Evolutionary conservation across 1,140 invertebrate species (phyloP).

Genomic region (Plectrocnemia conspersa): DNA sequence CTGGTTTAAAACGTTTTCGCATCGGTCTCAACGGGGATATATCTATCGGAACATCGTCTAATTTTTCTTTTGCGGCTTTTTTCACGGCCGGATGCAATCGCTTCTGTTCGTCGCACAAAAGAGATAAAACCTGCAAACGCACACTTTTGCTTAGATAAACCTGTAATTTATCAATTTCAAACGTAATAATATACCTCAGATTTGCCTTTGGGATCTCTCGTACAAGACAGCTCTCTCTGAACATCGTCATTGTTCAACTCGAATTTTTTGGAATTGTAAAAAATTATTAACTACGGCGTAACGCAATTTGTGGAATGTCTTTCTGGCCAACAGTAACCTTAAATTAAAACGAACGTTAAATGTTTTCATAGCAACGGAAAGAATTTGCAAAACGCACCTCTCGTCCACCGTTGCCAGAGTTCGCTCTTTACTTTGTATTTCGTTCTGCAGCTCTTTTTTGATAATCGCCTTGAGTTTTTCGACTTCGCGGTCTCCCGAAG

Average conservation of each 20-base stretch:
- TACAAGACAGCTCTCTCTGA: slow-evolving; percentile 43
- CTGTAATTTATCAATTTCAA: slow-evolving; percentile 31
- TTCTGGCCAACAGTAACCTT: slow-evolving; percentile 56
- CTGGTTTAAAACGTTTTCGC: slow-evolving; percentile 46
- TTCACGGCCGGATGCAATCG: slow-evolving; percentile 70
- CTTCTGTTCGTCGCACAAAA: slow-evolving; percentile 51
- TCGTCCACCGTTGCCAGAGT: slow-evolving; percentile 2
- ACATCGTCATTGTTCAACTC: slow-evolving; percentile 47
- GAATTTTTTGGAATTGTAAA: slow-evolving; percentile 62
- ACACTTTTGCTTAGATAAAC: slow-evolving; percentile 20
- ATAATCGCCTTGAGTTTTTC: slow-evolving; percentile 12
- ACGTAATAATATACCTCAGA: slow-evolving; percentile 38
- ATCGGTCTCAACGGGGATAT: slow-evolving; percentile 43
- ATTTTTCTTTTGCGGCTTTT: slow-evolving; percentile 58
- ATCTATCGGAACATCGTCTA: slow-evolving; percentile 43
- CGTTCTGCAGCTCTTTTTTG: slow-evolving; percentile 2
- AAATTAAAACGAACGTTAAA: slow-evolving; percentile 22
- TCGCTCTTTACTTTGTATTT: slow-evolving; percentile 1
- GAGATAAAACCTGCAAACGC: slow-evolving; percentile 39
- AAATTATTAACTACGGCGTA: slow-evolving; percentile 63
- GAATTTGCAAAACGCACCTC: neutral
- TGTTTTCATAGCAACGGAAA: neutral
- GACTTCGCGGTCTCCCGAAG: neutral
- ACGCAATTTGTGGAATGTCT: slow-evolving; percentile 65
- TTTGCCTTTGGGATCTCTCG: slow-evolving; percentile 40